Conservation (phyloP, 2,888 invertebrate genomes). For the Tridacna crocea region DNA sequence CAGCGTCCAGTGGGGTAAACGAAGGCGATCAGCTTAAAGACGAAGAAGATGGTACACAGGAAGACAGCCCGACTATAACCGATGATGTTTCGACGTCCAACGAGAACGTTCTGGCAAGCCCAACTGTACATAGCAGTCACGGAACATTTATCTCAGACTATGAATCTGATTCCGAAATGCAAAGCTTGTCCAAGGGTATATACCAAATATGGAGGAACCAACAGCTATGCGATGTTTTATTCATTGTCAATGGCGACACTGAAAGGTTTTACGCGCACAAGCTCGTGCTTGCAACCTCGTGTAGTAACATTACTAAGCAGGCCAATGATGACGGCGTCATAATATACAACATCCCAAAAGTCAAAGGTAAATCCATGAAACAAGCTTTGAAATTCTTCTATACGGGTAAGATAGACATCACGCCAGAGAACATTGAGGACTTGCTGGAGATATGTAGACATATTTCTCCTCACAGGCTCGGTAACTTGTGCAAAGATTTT, state of each 20-base stretch:
- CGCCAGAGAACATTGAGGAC: slow-evolving; percentile 64
- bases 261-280: slow-evolving; percentile 70
- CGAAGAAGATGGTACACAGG: neutral
- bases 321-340: slow-evolving; percentile 43
- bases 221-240: slow-evolving; percentile 69
- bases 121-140: neutral
- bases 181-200: slow-evolving; percentile 50
- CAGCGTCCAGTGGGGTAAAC: neutral
- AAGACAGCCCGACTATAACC: neutral
- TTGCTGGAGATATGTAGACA: slow-evolving; percentile 68
- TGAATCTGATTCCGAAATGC: neutral
- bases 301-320: slow-evolving; percentile 64
- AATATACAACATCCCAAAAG: slow-evolving; percentile 62
- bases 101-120: neutral
- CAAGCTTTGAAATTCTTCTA: slow-evolving; percentile 72
- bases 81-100: neutral
- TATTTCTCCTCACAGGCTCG: slow-evolving; percentile 63
- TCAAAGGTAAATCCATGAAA: slow-evolving; percentile 60
- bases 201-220: slow-evolving; percentile 67
- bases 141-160: neutral
- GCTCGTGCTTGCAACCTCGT: slow-evolving; percentile 75
- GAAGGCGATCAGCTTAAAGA: neutral
- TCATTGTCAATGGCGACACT: slow-evolving; percentile 50
- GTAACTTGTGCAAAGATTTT: slow-evolving; percentile 62
- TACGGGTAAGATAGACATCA: slow-evolving; percentile 68